Conservation (phyloP, 2,888 invertebrate species). For the Apamea monoglypha region DNA sequence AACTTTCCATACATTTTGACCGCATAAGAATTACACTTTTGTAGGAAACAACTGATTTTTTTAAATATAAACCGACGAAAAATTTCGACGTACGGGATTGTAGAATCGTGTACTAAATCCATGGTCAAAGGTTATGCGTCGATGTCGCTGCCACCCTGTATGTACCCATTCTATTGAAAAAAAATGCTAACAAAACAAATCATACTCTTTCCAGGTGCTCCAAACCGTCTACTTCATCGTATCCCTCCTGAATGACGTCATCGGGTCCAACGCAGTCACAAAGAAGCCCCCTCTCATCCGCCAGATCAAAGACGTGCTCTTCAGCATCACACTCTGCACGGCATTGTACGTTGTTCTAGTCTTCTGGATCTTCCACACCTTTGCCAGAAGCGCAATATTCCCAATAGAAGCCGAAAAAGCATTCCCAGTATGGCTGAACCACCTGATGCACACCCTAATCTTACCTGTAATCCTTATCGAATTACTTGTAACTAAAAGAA, state of each 20-base stretch:
- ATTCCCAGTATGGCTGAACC: constrained; percentile 97
- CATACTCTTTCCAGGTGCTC: constrained; percentile 88
- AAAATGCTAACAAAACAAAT: background rate
- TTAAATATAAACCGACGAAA: no score
- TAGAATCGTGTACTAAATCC: no score
- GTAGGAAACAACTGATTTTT: no score
- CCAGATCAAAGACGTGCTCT: constrained; percentile 91
- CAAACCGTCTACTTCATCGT: constrained; percentile 94
- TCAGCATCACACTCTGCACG: constrained; percentile 93
- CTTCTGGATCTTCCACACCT: constrained; percentile 96
- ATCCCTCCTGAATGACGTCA: constrained; percentile 93
- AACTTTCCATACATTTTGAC: no score
- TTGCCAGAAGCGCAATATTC: constrained; percentile 97
- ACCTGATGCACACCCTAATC: constrained; percentile 96
- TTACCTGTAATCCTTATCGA: constrained; percentile 94
- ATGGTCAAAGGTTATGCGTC: no score
- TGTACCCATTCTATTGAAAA: background rate
- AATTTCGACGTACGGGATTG: no score
- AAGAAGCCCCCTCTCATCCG: constrained; percentile 91
- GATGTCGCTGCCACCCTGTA: no score
- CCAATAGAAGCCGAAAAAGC: constrained; percentile 93
- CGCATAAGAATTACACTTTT: no score
- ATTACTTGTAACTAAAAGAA: constrained; percentile 92
- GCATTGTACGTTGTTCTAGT: constrained; percentile 95
- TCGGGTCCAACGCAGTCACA: constrained; percentile 92